These are phyloP conservation scores for Drosophila biarmipes DNA, from an alignment of 1,140 invertebrate species.

Conservation along the genomic window DNA sequence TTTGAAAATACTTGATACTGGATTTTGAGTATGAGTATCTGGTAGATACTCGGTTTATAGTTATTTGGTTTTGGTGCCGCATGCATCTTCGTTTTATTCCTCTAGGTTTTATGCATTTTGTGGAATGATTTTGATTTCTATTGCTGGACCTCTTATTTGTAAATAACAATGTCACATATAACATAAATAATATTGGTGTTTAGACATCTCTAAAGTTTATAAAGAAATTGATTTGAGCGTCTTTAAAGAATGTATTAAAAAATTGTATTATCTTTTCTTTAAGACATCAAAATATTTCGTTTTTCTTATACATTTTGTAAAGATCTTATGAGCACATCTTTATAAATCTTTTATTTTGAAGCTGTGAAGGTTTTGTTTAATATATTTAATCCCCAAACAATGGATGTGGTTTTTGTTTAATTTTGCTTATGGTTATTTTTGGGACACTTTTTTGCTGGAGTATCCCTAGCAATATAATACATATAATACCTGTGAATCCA, in stretches of 20 bases:
- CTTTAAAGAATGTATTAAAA: not conserved
- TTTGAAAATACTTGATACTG: slow-evolving; percentile 13
- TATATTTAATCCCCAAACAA: slow-evolving; percentile 14
- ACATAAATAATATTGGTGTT: not conserved
- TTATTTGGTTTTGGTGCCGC: slow-evolving; percentile 39
- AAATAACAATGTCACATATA: slow-evolving; percentile 34
- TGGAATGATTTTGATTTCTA: slow-evolving; percentile 34
- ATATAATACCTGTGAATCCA: slow-evolving; percentile 34
- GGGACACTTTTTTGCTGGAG: slow-evolving; percentile 5
- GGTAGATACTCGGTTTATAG: slow-evolving; percentile 6
- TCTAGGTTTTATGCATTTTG: slow-evolving; percentile 38
- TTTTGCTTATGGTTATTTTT: slow-evolving; percentile 32
- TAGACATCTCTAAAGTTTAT: not conserved
- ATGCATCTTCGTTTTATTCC: slow-evolving; percentile 17
- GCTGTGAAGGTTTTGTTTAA: slow-evolving; percentile 34
- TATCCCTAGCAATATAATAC: not conserved
- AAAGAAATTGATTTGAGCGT: not conserved
- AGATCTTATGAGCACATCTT: not conserved
- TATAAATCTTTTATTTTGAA: slow-evolving; percentile 14
- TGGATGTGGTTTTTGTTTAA: slow-evolving; percentile 50
- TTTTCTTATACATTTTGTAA: not conserved
- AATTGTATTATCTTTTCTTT: not conserved
- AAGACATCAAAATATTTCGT: not conserved
- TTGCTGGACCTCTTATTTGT: slow-evolving; percentile 23
- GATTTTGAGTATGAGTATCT: slow-evolving; percentile 4